Evolutionary conservation across 2,888 invertebrate species (phyloP), one percentile per base, ranked within the genome.

Genomic region (Mesorhabditis sp.): DNA sequence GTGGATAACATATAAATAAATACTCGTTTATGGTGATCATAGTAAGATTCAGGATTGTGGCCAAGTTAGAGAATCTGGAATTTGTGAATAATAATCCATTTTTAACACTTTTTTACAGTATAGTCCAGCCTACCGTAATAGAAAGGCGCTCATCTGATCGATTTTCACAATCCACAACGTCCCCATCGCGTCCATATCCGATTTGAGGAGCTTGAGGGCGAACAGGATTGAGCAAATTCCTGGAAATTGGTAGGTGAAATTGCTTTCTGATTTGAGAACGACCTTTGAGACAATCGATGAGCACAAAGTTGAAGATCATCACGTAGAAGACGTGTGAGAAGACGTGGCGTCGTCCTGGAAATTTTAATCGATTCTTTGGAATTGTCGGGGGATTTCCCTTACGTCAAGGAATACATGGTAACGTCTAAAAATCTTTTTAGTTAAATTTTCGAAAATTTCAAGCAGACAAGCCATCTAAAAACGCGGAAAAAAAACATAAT

Each of bases 1-100:
- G 70, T 2, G 82, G 80, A 70, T 75, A 70, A 67, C 77, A 77
- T 62, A 81, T 79, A 74, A 77, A 81, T 62, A 80, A 66, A 73
- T 74, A 81, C 68, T 82, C 82, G 70, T 82, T 77, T 62, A 79
- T 67, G 15, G 82, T 82, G 65, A 82, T 78, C 74, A 82, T 64
- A 7, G 79, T 67, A 62, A 82, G 70, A 66, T 82, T 82, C 58
- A 82, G 70, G 4, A 82, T 80, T n/a, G 81, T 82, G 6, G 77
- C 79, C 65, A 82, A 68, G 68, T 80, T 70, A 73, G 67, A 76
- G 69, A 65, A 65, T 43, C 43, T 44, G 44, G 43, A 65, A 43
- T 42, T 7, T 28, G 45, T 44, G 10, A 66, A 5, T 10, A 45
- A 15, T 45, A 5, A n/a, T 45, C 7, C 66, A n/a, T 66, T 45